Evolutionary conservation across 2,888 invertebrate species (phyloP), one percentile per base, ranked within the genome.

Genomic region (Dendrolimus houi): DNA sequence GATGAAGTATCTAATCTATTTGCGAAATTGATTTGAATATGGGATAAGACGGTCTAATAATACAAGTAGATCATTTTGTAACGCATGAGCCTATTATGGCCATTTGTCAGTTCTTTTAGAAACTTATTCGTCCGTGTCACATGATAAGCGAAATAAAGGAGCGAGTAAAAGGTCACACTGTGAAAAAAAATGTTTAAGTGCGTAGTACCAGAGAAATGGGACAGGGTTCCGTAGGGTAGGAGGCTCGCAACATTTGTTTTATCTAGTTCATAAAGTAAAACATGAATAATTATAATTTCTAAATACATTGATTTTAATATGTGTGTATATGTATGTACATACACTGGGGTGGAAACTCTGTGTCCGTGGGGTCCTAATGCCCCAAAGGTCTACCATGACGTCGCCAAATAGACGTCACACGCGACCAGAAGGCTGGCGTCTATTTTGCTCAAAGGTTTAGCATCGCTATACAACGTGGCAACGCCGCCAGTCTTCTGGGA

Each of bases 91-190:
- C 54, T 47, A 47, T 47, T 47, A 47, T 70, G 59, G 72, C 65
- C 76, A 81, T 82, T 83, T 81, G 78, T 82, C 81, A 81, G 69
- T 65, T 71, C 68, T 66, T 64, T 74, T 67, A 70, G 70, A 73
- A 75, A 79, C 73, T 74, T 78, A 81, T 79, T 79, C 77, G 74
- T 69, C 76, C 74, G 71, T 76, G 75, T 74, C 77, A 75, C 63
- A 60, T 65, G 82, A 81, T 83, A 82, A 83, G 75, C 71, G 71
- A 74, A 79, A 82, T 84, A 81, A 82, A 81, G 71, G 75, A 75
- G 59, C 70, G 67, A 60, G 73, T 67, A 69, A 79, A 80, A 80
- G 77, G 79, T 78, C 75, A 76, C 64, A 67, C 65, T 69, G 69
- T 71, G 71, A 63, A 66, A 65, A 61, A 60, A 58, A 54, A 17